Percentiles rank a stretch among this genome's conserved stretches.
Conservation (phyloP, 2,797 vertebrate genomes). For the Tympanoctomys barrerae region DNA sequence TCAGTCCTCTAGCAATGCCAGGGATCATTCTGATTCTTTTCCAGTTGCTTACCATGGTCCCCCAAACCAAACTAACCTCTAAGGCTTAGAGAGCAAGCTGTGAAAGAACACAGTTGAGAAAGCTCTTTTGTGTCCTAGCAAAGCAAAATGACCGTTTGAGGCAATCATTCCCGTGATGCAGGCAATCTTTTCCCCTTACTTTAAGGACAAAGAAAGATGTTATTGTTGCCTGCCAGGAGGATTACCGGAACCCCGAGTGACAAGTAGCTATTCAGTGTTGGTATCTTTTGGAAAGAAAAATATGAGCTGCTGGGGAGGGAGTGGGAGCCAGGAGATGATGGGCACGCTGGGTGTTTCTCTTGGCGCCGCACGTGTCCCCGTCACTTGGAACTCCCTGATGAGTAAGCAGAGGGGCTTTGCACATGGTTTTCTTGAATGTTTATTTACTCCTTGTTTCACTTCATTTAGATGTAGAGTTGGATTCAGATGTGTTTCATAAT, state of each 20-base stretch:
- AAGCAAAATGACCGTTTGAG: constrained; percentile 53
- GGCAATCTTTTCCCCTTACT: neutral
- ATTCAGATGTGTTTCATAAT: neutral
- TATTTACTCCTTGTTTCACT: constrained; percentile 33
- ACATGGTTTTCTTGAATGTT: neutral
- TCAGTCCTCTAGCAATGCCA: constrained; percentile 8
- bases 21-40: constrained; percentile 15
- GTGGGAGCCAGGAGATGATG: neutral
- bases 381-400: neutral
- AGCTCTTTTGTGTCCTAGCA: constrained; percentile 52
- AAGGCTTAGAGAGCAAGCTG: constrained; percentile 38
- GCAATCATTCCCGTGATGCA: constrained; percentile 46
- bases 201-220: constrained; percentile 67
- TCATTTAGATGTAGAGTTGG: constrained; percentile 33
- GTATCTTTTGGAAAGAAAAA: constrained; percentile 50
- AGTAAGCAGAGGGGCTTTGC: neutral
- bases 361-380: neutral
- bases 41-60: neutral
- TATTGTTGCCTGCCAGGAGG: constrained; percentile 11
- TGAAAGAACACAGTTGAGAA: constrained; percentile 73
- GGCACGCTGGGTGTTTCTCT: neutral
- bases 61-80: constrained; percentile 37
- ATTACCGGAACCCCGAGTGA: neutral
- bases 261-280: constrained; percentile 14
- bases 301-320: neutral